Base-by-base conservation (phyloP, 2,113 vertebrate genomes). In the Brachypteracias leptosomus region DNA sequence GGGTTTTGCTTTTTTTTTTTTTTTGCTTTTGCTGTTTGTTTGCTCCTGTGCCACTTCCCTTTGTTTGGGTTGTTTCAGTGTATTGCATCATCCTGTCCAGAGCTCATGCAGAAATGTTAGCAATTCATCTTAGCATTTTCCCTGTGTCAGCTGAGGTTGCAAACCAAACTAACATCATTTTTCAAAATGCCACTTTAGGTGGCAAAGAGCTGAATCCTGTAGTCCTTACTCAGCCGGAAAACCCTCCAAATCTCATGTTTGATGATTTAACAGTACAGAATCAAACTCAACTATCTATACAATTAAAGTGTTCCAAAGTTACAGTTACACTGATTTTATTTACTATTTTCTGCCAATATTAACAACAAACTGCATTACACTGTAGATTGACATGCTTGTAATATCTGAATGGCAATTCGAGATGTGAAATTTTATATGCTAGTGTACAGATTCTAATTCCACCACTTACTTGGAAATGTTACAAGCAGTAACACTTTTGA, bases 181-280 rank as follows among this genome's bases (percentile, higher is more conserved):
- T 96, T 97, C 95, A 95, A 97, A 96, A 95, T 90, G 94, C 87
- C 85, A 89, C 40, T 93, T 92, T 44, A 85, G 54, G n/a, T 84
- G 83, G 74, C 79, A 76, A 93, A 89, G 85, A 82, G 46, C 42
- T 66, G 88, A 91, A 79, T 96, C 20, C 74, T 82, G 9, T 72
- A 88, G 87, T 66, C 81, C 70, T 89, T 78, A 77, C 31, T 77
- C 70, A 91, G 74, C 25, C 5, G 77, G 66, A 55, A 18, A 12
- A n/a, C 35, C 31, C 22, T 31, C 25, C 7, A 49, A 10, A 16
- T 24, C 29, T 49, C 3, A 6, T 19, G 7, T 67, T 85, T 68
- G 35, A 44, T 55, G 62, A 76, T 87, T 73, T 94, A 87, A 59
- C 6, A 42, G 20, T 55, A 61, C 42, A 74, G 84, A 65, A 76